Percentiles rank a stretch among this genome's conserved stretches.
Evolutionary conservation across 1,140 invertebrate genomes (phyloP).

Genomic region (Plectrocnemia conspersa): DNA sequence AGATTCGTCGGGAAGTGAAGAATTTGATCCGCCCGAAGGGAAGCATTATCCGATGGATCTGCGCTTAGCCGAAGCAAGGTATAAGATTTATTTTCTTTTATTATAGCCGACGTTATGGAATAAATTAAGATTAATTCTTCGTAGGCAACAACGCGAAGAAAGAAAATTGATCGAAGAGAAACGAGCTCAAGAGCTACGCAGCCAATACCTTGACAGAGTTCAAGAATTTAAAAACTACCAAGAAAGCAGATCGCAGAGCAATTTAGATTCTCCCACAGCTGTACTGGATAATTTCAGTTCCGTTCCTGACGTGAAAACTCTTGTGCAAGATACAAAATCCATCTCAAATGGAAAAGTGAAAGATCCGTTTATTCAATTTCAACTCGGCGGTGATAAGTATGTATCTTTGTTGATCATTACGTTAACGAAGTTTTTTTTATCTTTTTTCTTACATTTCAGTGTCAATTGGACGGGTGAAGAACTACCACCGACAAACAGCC

Average conservation of each 20-base stretch:
- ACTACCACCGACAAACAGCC: constrained; percentile 6
- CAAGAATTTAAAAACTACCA: constrained; percentile 23
- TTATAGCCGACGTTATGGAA: neutral
- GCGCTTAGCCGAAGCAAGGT: constrained; percentile 49
- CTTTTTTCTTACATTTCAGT: constrained; percentile 14
- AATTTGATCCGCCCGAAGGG: constrained; percentile 41
- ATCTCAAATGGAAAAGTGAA: constrained; percentile 23
- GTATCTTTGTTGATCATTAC: constrained; percentile 2
- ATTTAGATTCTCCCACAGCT: neutral
- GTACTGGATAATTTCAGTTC: neutral
- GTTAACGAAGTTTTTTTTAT: constrained; percentile 4
- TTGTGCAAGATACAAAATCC: neutral
- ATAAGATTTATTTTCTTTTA: neutral
- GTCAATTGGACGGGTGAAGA: constrained; percentile 34
- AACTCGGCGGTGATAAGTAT: constrained; percentile 30
- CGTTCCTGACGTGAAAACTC: neutral
- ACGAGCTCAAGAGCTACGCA: constrained; percentile 23
- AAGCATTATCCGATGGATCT: constrained; percentile 47
- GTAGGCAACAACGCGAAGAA: constrained; percentile 12
- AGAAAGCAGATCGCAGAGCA: neutral
- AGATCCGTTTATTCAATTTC: constrained; percentile 27
- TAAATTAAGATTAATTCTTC: constrained; percentile 2
- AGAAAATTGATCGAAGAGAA: constrained; percentile 11
- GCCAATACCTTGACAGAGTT: constrained; percentile 30
- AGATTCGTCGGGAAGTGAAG: constrained; percentile 49